A percentile compares a stretch with the other conserved stretches of the same genome.
Evolutionary conservation across 2,797 vertebrate species (phyloP).

Genomic region (Arrhamphus sclerolepis): DNA sequence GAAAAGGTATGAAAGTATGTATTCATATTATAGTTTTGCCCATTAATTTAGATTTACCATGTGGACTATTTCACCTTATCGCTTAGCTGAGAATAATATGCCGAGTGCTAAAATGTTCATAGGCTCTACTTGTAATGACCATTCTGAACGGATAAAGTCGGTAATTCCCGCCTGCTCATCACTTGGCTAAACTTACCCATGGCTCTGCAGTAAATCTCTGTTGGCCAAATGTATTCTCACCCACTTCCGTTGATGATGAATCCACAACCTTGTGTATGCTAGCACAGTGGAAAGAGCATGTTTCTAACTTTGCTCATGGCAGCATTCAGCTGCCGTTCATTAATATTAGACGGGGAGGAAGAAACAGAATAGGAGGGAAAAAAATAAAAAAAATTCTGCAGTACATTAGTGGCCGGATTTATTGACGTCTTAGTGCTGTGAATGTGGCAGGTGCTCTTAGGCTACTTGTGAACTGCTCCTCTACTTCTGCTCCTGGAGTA

Average conservation of each 20-base stretch:
- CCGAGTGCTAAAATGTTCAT: constrained; percentile 34
- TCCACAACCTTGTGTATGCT: constrained; percentile 61
- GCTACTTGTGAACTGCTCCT: constrained; percentile 68
- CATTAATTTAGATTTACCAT: constrained; percentile 50
- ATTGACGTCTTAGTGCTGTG: constrained; percentile 76
- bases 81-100: constrained; percentile 38
- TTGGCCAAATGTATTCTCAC: constrained; percentile 23
- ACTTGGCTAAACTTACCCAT: constrained; percentile 48
- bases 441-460: constrained; percentile 79
- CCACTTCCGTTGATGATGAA: constrained; percentile 39
- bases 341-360: constrained; percentile 71
- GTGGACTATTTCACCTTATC: constrained; percentile 51
- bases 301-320: constrained; percentile 72
- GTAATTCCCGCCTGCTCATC: constrained; percentile 52
- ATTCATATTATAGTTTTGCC: constrained; percentile 34
- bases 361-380: constrained; percentile 24
- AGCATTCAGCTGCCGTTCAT: constrained; percentile 66
- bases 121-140: constrained; percentile 46
- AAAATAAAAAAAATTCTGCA: constrained; percentile 60
- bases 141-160: constrained; percentile 44
- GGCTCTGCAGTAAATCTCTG: constrained; percentile 42
- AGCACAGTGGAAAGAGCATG: constrained; percentile 62
- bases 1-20: constrained; percentile 17
- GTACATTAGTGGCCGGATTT: constrained; percentile 81
- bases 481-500: constrained; percentile 52